These are phyloP conservation scores for Anoncus sp. DNA, from an alignment of 2,888 invertebrate genomes.

Conservation along the genomic window DNA sequence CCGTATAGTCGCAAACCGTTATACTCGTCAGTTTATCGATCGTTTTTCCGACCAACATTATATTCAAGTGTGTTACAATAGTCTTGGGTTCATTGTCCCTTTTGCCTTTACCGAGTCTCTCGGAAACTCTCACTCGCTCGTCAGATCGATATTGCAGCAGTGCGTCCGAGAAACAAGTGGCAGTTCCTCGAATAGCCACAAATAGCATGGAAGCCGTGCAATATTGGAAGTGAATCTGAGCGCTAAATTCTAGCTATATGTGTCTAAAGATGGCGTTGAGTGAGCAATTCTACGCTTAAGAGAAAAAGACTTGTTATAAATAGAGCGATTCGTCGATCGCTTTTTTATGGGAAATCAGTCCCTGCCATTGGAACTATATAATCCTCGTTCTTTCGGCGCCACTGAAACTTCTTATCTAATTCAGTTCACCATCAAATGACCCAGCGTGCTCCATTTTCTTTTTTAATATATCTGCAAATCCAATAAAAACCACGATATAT, in stretches of 20 bases:
- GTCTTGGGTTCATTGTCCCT: constrained; percentile 58
- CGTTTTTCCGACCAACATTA: constrained; percentile 57
- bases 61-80: constrained; percentile 51
- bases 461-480: background rate
- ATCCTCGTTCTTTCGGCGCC: background rate
- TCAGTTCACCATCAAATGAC: background rate
- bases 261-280: background rate
- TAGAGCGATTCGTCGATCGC: too few species aligned
- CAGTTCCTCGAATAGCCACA: constrained; percentile 45
- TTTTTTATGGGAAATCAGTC: background rate
- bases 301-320: constrained; percentile 7
- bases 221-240: background rate
- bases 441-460: background rate
- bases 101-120: constrained; percentile 48
- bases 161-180: constrained; percentile 38
- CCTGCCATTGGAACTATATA: background rate
- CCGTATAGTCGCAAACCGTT: constrained; percentile 38
- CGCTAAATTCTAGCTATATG: constrained; percentile 5
- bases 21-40: constrained; percentile 57
- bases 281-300: background rate
- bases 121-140: constrained; percentile 55
- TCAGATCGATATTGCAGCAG: constrained; percentile 57
- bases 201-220: background rate
- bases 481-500: background rate
- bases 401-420: background rate